Evolutionary conservation across 1,140 invertebrate genomes (phyloP).

Genomic region (Bombus confusus): DNA sequence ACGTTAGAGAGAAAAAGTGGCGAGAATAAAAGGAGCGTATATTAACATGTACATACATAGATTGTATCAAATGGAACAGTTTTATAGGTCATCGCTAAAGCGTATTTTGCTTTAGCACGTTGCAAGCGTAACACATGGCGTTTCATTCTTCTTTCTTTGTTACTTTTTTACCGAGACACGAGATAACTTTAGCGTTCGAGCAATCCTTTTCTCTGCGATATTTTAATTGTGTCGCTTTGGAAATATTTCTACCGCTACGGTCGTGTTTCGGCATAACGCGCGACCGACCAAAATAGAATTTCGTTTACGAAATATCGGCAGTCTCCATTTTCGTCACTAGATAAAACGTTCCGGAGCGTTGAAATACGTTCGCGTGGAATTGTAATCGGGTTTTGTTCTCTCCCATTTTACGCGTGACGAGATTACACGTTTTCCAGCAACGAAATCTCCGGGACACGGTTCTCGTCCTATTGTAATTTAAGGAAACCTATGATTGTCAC

Average conservation of each 20-base stretch:
- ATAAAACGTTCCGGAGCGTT: neutral
- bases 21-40: neutral
- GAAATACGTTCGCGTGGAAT: conserved; percentile 36
- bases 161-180: neutral
- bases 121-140: neutral
- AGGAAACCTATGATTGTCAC: conserved; percentile 18
- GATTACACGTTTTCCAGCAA: conserved; percentile 25
- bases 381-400: conserved; percentile 42
- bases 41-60: conserved; percentile 3
- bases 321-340: conserved; percentile 13
- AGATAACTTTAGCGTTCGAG: neutral
- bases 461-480: conserved; percentile 11
- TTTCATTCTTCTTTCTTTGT: neutral
- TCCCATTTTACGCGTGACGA: conserved; percentile 32
- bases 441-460: conserved; percentile 31
- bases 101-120: neutral
- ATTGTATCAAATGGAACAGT: neutral
- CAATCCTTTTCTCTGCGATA: neutral
- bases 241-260: neutral
- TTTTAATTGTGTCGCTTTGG: neutral
- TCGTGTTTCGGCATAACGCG: neutral
- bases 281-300: conserved; percentile 18
- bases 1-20: neutral
- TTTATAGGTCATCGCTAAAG: neutral
- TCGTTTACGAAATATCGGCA: conserved; percentile 35